Base-by-base conservation (phyloP, 1,140 invertebrate genomes). In the Anoplolepis gracilipes region DNA sequence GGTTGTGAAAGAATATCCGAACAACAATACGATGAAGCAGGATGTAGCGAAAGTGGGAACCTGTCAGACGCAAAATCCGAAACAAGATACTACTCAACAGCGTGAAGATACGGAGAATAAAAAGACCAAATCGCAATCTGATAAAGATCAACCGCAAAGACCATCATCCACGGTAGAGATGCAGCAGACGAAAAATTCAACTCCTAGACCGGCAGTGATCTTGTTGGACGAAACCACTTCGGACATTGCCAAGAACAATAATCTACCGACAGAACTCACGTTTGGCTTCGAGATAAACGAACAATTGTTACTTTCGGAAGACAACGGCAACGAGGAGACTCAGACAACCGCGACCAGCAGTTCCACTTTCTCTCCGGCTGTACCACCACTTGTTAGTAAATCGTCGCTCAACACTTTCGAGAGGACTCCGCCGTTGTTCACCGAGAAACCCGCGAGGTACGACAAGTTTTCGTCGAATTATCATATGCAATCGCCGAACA, bases 231-330 rank as follows among this genome's bases (percentile, higher is more conserved):
- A 96, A 88, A 93, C 93, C 13, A 90, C 94, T n/a, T 91, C 92
- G 2, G 93, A 94, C 53, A 61, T 90, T 13, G 92, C 93, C 8
- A 95, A 93, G 79, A 93, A 88, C 25, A 93, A 86, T 16, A 94
- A 95, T 39, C 92, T 95, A 19, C 94, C 95, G 8, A 95, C 96
- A 87, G 95, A 96, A 89, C 95, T 96, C 72, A 96, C 96, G 10
- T 97, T 97, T 92, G 97, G 97, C 22, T 97, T 97, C 90, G 97
- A 97, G 89, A 95, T 97, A 62, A 97, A 97, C 92, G 96, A 97
- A 91, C 96, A 96, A 90, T 93, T 97, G 85, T 92, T 97, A 42
- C 87, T 91, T 2, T 94, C 93, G 0, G 93, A 95, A 11, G 93
- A 94, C 5, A 81, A 69, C 64, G 57, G 39, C 1, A 77, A 55